Base-by-base conservation (phyloP, 92 coral and sea anemone genomes). In the Plumapathes pennacea region DNA sequence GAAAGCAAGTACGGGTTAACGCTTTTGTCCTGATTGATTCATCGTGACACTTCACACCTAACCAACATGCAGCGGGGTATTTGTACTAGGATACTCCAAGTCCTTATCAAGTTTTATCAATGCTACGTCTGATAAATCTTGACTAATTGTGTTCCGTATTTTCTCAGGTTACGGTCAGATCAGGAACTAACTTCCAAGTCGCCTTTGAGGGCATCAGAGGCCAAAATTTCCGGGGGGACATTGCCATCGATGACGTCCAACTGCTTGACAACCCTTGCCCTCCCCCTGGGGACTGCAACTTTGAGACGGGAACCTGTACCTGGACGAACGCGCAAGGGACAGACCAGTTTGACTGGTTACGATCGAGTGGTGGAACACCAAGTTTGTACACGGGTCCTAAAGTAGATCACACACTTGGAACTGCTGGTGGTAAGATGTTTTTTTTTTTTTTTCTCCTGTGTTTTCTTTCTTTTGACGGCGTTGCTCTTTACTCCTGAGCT, bases 271-370 rank as follows among this genome's bases (percentile, higher is more conserved):
- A 88, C 45, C 74, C 72, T 19, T 90, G 97, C 40, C 94, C 91
- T n/a, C 96, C 91, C 19, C 89, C 96, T 31, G 97, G 96, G 5
- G 89, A 88, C 50, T 84, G 96, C 25, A 78, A 72, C 31, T 92
- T 92, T 54, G 98, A 92, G 73, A 53, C 47, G 4, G 98, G 88
- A 54, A 59, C 50, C 64, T 88, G 98, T 44, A 92, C 96, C 5
- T 92, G 98, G 98, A 74, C 75, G 14, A 92, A 92, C 46, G 69
- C 68, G 19, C 68, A 57, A 19, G 46, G 43, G 14, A 89, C 86
- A 7, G 98, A 92, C 38, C 72, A 72, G 33, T 92, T 92, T 50
- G 98, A 92, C 50, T 92, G 98, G 98, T 54, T 84, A 4, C 84
- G 96, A 29, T 58, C 54, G 5, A 76, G 71, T 37, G 98, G 98